phyloP scores from a whole-genome alignment of 1,140 invertebrate genomes.

The Drosophila arawakana region DNA sequence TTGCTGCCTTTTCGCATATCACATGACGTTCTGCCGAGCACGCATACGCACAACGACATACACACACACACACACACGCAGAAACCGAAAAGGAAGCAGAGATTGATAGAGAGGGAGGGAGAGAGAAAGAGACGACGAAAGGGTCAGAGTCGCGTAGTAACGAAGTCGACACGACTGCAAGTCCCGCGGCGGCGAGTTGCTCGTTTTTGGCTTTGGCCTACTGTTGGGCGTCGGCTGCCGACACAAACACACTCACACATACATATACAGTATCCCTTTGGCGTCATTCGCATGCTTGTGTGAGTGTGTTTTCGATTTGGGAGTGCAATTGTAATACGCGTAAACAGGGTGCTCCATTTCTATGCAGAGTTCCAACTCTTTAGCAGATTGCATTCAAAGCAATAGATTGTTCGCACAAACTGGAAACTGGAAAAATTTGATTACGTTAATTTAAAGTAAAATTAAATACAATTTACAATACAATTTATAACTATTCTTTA shows the following conservation, averaged over 20 bases:
- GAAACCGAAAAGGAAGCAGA: too few species aligned
- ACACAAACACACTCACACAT: constrained; percentile 1
- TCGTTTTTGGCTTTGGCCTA: constrained; percentile 48
- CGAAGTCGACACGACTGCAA: constrained; percentile 14
- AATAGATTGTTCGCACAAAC: too few species aligned
- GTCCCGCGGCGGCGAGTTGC: neutral
- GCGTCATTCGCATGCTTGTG: constrained; percentile 2
- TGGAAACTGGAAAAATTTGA: too few species aligned
- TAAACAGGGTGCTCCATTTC: constrained; percentile 24
- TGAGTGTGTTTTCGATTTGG: constrained; percentile 3
- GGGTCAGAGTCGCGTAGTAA: neutral
- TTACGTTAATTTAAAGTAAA: too few species aligned
- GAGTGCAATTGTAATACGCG: constrained; percentile 5
- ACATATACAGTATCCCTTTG: constrained; percentile 2
- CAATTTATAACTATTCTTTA: too few species aligned
- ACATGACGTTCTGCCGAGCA: constrained; percentile 34
- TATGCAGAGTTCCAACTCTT: neutral
- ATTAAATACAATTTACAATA: too few species aligned
- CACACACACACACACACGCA: constrained; percentile 4
- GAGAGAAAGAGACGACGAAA: neutral
- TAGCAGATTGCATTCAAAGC: too few species aligned
- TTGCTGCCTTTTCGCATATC: constrained; percentile 42
- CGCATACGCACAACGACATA: constrained; percentile 1
- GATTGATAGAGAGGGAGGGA: too few species aligned
- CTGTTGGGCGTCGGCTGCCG: constrained; percentile 55